These are phyloP conservation scores for Platerodrilus igneus DNA, from an alignment of 2,888 invertebrate species.

Conservation along the genomic window DNA sequence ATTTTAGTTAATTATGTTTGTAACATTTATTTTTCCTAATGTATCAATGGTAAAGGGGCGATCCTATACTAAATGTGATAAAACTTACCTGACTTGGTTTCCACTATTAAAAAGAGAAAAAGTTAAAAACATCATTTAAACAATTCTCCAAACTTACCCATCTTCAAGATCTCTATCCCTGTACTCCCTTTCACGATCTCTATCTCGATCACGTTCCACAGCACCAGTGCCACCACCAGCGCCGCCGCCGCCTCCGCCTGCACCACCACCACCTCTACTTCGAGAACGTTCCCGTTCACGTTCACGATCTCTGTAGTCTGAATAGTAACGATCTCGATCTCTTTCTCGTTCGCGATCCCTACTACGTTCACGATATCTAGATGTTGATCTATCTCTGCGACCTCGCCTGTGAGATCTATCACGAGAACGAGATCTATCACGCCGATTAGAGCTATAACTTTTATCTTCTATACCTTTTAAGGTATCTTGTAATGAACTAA, in stretches of 20 bases:
- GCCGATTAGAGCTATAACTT: conserved; percentile 76
- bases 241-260: conserved; percentile 61
- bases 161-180: conserved; percentile 74
- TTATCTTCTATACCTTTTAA: conserved; percentile 96
- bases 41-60: too few relatives aligned
- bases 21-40: too few relatives aligned
- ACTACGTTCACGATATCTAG: conserved; percentile 53
- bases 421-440: conserved; percentile 53
- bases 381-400: conserved; percentile 45
- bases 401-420: conserved; percentile 44
- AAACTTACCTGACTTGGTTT: too few relatives aligned
- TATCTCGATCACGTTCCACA: conserved; percentile 64
- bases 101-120: too few relatives aligned
- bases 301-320: conserved; percentile 50
- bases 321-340: conserved; percentile 51
- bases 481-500: conserved; percentile 94
- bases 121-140: too few relatives aligned
- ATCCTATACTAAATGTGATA: too few relatives aligned
- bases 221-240: conserved; percentile 61
- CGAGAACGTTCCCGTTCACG: conserved; percentile 58
- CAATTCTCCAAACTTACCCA: too few relatives aligned
- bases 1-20: too few relatives aligned
- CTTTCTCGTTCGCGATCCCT: conserved; percentile 57
- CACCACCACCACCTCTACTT: conserved; percentile 64
- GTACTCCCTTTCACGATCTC: too few relatives aligned